Base-by-base conservation (phyloP, 1,140 invertebrate species). In the Drosophila virilis region DNA sequence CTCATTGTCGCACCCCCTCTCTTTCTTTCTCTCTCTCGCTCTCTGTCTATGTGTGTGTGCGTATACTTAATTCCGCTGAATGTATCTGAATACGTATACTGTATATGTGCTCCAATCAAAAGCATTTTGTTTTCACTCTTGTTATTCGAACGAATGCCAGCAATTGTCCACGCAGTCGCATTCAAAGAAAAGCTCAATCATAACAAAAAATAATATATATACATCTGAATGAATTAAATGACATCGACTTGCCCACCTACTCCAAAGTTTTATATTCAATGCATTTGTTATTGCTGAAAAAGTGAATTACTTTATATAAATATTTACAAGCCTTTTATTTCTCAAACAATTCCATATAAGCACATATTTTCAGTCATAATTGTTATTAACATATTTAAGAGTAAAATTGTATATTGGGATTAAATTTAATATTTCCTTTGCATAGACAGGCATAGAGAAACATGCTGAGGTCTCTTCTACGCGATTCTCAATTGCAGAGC, bases 41-140 rank as follows among this genome's bases (percentile, higher is more conserved):
- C 46, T 46, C 33, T 15, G 46, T 10, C n/a, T 37, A 12, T 13
- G 2, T 37, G 8, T 38, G 8, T 48, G 40, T 59, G 43, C 28
- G 45, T 66, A 35, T 60, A 46, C 9, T 45, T 45, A 35, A 33
- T 45, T 59, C 22, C 22, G n/a, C 46, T 59, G 57, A 59, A 46
- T 35, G 32, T 35, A 40, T 65, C 50, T 22, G 33, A 40, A 37
- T 22, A 9, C 9, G n/a, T 50, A 35, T 52, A 12, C 4, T 62
- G 42, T 51, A 42, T 61, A 37, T 32, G 37, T 9, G 32, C 33
- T 40, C 51, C 32, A 61, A 58, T 65, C 57, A 43, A 76, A 76
- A 46, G 52, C 72, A 84, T 80, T 84, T 80, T 74, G 76, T 77
- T 74, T 80, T 68, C 51, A 80, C 80, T 84, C 64, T 80, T 84